phyloP scores from a whole-genome alignment of 2,888 invertebrate species.

The Xestoiulus laeticollis region DNA sequence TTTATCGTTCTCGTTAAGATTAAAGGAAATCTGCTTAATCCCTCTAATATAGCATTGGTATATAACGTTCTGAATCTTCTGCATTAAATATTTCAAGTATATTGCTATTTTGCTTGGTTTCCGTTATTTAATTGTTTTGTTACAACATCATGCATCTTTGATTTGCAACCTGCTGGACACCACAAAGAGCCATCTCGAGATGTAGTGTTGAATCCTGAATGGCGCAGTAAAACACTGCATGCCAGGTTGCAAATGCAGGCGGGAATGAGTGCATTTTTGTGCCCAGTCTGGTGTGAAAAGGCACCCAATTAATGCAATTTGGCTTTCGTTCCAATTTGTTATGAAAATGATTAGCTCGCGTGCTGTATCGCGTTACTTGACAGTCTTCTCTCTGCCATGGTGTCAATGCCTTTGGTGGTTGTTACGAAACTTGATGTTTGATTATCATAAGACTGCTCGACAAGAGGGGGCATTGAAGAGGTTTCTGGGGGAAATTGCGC shows the following conservation, averaged over 20 bases:
- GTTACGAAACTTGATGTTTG: neutral
- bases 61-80: too few species aligned
- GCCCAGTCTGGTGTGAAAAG: neutral
- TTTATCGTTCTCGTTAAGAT: too few species aligned
- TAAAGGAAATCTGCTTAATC: too few species aligned
- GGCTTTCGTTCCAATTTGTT: slow-evolving; percentile 6
- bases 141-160: too few species aligned
- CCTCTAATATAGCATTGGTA: too few species aligned
- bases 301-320: neutral
- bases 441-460: slow-evolving; percentile 9
- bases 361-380: neutral
- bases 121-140: too few species aligned
- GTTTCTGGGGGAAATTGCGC: slow-evolving; percentile 25
- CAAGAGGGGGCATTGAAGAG: slow-evolving; percentile 11
- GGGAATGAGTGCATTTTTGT: neutral
- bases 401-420: neutral
- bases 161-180: too few species aligned
- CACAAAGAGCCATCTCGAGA: too few species aligned
- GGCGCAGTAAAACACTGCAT: too few species aligned
- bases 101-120: too few species aligned
- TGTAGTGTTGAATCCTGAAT: too few species aligned
- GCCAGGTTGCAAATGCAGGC: neutral
- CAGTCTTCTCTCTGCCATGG: slow-evolving; percentile 10
- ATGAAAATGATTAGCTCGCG: slow-evolving; percentile 22
- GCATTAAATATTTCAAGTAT: too few species aligned